Conservation (phyloP, 2,888 invertebrate genomes). For the Euphydryas editha region DNA sequence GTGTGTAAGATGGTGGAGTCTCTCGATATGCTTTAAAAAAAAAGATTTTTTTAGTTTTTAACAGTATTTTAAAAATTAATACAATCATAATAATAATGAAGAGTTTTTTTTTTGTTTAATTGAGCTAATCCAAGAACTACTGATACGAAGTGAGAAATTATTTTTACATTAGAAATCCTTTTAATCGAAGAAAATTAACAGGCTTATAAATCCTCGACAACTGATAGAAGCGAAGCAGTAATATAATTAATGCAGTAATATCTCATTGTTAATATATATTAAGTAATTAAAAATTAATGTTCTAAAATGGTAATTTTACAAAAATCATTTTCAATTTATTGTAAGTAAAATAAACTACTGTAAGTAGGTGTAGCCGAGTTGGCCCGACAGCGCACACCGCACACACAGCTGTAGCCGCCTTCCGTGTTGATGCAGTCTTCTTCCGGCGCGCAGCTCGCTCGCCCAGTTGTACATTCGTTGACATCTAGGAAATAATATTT, state of each 20-base stretch:
- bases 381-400: conserved; percentile 57
- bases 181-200: too few species aligned
- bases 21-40: conserved; percentile 24
- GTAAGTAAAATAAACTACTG: conserved; percentile 33
- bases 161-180: too few species aligned
- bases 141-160: too few species aligned
- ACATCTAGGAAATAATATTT: conserved; percentile 86
- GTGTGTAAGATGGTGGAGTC: conserved; percentile 31
- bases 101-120: too few species aligned
- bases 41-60: not conserved
- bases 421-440: conserved; percentile 89
- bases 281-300: too few species aligned
- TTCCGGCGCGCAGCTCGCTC: conserved; percentile 62
- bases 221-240: too few species aligned
- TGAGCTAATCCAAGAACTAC: too few species aligned
- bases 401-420: conserved; percentile 89
- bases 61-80: not conserved
- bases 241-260: too few species aligned
- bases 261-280: too few species aligned
- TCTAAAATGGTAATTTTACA: too few species aligned
- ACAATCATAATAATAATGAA: not conserved
- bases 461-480: conserved; percentile 88
- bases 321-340: not conserved
- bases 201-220: too few species aligned
- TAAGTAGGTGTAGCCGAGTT: conserved; percentile 52